These are phyloP conservation scores for Lordiphosa fenestrarum DNA, from an alignment of 2,888 invertebrate species.

Conservation along the genomic window DNA sequence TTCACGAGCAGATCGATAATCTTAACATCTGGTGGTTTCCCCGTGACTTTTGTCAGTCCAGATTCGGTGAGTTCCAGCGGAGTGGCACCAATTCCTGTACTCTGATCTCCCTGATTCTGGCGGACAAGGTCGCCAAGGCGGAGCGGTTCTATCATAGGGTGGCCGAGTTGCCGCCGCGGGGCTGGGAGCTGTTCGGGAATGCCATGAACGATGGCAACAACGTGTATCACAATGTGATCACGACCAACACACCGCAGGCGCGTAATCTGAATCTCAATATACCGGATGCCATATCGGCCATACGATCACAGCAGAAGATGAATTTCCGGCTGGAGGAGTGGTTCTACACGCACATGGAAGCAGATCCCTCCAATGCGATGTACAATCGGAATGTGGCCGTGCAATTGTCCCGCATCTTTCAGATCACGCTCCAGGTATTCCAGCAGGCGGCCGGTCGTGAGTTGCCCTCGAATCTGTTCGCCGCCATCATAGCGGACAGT, in stretches of 20 bases:
- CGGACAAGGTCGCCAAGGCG: constrained; percentile 79
- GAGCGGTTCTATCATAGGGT: constrained; percentile 53
- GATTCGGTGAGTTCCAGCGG: constrained; percentile 81
- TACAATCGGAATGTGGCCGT: constrained; percentile 65
- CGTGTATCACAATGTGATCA: constrained; percentile 81
- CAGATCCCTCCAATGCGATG: constrained; percentile 59
- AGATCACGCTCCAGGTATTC: constrained; percentile 68
- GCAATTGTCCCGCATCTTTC: constrained; percentile 66
- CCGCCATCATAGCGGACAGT: constrained; percentile 75
- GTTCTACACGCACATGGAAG: constrained; percentile 76
- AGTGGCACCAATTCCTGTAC: constrained; percentile 84
- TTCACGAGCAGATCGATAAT: constrained; percentile 69
- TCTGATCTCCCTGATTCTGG: constrained; percentile 83
- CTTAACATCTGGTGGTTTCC: constrained; percentile 82
- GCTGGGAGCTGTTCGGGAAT: constrained; percentile 81
- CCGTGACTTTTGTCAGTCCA: constrained; percentile 83
- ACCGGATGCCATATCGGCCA: constrained; percentile 81
- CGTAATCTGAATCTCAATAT: constrained; percentile 82
- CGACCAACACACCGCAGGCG: constrained; percentile 70
- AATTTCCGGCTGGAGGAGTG: constrained; percentile 73
- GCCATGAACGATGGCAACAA: constrained; percentile 83
- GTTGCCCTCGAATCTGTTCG: constrained; percentile 57
- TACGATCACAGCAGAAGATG: constrained; percentile 73
- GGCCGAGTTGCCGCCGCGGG: constrained; percentile 65
- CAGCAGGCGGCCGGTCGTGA: constrained; percentile 43